Evolutionary conservation across 2,888 invertebrate genomes (phyloP), one percentile per base, ranked within the genome.

Genomic region (Drosophila formosana): DNA sequence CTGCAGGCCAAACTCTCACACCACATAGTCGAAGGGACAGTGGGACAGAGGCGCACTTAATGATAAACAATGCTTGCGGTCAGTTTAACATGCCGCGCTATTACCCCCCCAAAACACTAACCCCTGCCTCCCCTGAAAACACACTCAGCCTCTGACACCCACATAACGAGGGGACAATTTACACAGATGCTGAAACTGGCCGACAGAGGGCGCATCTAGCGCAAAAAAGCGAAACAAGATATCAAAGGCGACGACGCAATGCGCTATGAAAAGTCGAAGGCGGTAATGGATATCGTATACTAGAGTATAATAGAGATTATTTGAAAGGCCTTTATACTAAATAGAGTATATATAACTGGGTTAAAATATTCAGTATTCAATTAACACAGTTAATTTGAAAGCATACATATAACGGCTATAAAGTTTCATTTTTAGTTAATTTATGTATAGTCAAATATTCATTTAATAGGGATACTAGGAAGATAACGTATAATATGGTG

Each of bases 41-140:
- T 45, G 45, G 45, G 57, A 69, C 60, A 58, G 72, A 72, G 45
- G 45, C 85, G 76, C 78, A 84, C 83, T 82, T 82, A 83, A 86
- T 89, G 90, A 84, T 90, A 90, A 90, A 90, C 90, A 90, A 90
- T 90, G 89, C 90, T 89, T 88, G 90, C 78, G 90, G 90, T 90
- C 89, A 90, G 86, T 89, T 90, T 89, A 90, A 90, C 89, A 88
- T 78, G 78, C 82, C 86, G 82, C 84, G 79, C 82, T 86, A 86
- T 88, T 88, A 79, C 86, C 80, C 86, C 80, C 80, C 81, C 76
- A 76, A 76, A 76, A 73, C 70, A 78, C 72, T 55, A 72, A 66
- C 60, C 60, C 26, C 9, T n/a, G 5, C 4, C 18, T 23, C 13
- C 4, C 34, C 26, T 25, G 8, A 43, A 45, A 26, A n/a, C 49